phyloP scores from a whole-genome alignment of 53 echinoderm and acorn worm genomes.

The Luidia sarsii region DNA sequence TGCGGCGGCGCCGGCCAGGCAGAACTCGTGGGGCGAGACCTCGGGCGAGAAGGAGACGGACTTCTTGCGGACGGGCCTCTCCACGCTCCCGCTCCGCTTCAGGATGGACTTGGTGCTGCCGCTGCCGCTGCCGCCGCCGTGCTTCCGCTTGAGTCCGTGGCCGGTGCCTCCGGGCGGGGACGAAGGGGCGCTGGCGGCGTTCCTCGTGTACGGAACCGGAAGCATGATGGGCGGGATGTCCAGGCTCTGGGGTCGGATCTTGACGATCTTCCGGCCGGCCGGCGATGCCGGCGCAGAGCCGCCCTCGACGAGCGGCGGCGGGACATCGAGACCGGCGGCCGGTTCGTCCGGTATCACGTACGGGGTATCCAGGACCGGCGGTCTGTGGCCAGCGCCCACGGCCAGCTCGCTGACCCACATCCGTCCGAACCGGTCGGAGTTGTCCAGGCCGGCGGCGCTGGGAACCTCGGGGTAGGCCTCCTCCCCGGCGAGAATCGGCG shows the following conservation, averaged over 20 bases:
- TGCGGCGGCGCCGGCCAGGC: constrained; percentile 7
- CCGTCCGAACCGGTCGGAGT: background rate
- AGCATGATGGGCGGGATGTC: constrained; percentile 78
- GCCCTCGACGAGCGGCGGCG: constrained; percentile 61
- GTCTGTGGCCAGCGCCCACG: constrained; percentile 3
- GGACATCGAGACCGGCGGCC: constrained; percentile 78
- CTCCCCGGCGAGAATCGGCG: constrained; percentile 69
- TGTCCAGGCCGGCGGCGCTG: background rate
- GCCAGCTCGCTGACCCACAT: constrained; percentile 31
- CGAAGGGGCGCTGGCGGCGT: constrained; percentile 3
- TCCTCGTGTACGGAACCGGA: constrained; percentile 19
- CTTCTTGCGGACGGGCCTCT: constrained; percentile 74
- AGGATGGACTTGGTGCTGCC: constrained; percentile 70
- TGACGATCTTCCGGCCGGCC: constrained; percentile 37
- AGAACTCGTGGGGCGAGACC: constrained; percentile 62
- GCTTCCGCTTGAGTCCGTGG: constrained; percentile 71
- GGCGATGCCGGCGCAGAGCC: constrained; percentile 63
- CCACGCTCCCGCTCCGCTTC: constrained; percentile 74
- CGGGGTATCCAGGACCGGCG: constrained; percentile 1
- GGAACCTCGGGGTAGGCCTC: constrained; percentile 61
- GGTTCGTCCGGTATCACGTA: background rate
- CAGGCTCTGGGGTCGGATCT: constrained; percentile 72
- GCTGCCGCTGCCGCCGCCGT: too few relatives aligned
- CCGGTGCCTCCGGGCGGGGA: constrained; percentile 27
- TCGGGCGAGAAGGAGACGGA: constrained; percentile 94